Evolutionary conservation across 2,797 vertebrate species (phyloP).

Genomic region (Podargus strigoides): DNA sequence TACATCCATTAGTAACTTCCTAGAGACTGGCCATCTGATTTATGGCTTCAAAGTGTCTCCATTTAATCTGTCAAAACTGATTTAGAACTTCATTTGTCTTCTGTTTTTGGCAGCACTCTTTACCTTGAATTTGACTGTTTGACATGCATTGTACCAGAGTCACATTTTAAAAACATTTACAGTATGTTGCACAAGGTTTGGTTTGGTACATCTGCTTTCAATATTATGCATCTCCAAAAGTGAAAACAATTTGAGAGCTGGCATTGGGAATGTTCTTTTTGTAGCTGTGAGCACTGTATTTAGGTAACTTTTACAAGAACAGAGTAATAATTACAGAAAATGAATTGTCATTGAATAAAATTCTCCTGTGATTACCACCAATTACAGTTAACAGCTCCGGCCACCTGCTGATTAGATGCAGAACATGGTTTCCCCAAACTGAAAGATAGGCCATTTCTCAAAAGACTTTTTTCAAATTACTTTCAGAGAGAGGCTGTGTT

Average conservation of each 20-base stretch:
- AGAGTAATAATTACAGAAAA: constrained; percentile 89
- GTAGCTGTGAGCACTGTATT: constrained; percentile 81
- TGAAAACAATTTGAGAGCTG: constrained; percentile 86
- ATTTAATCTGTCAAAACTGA: constrained; percentile 85
- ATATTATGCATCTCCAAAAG: constrained; percentile 85
- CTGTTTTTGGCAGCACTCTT: constrained; percentile 83
- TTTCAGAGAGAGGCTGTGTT: background rate
- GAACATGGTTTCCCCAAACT: background rate
- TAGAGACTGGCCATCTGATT: constrained; percentile 84
- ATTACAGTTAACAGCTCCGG: constrained; percentile 79
- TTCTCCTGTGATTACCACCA: constrained; percentile 80
- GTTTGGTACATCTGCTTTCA: constrained; percentile 91
- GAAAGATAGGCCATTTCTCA: background rate
- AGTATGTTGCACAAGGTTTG: constrained; percentile 47
- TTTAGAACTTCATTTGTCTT: constrained; percentile 91
- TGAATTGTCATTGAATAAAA: constrained; percentile 88
- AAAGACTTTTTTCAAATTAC: background rate
- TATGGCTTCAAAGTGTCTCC: constrained; percentile 83
- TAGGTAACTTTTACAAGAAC: constrained; percentile 87
- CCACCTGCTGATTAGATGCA: constrained; percentile 83
- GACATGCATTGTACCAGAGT: constrained; percentile 80
- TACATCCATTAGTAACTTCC: constrained; percentile 82
- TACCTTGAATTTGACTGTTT: constrained; percentile 84
- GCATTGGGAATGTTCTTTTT: constrained; percentile 78
- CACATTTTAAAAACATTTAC: constrained; percentile 78